phyloP scores from a whole-genome alignment of 2,113 vertebrate genomes.

The Vombatus ursinus region DNA sequence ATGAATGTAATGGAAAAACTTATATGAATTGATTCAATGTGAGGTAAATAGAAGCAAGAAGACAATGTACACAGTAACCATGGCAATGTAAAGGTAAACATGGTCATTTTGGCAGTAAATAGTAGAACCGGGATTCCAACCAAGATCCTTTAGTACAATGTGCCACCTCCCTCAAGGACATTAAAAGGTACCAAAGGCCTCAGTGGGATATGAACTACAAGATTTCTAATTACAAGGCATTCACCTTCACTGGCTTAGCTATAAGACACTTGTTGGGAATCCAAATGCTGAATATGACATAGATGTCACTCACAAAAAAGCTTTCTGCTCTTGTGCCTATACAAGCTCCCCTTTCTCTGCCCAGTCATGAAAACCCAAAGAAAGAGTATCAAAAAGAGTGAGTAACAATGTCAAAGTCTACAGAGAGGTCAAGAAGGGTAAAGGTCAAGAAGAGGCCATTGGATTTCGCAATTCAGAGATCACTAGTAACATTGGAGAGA shows the following conservation, averaged over 20 bases:
- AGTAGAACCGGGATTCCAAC: background rate
- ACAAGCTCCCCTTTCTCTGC: background rate
- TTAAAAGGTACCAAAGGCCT: background rate
- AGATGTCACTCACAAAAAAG: background rate
- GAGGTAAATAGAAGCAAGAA: background rate
- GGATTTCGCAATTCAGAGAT: background rate
- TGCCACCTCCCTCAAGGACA: background rate
- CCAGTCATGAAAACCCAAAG: background rate
- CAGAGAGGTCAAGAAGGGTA: background rate
- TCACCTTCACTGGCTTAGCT: background rate
- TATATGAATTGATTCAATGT: background rate
- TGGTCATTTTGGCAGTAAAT: background rate
- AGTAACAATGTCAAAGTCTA: too few relatives aligned
- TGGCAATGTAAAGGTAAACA: background rate
- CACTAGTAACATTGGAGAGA: background rate
- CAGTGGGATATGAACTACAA: background rate
- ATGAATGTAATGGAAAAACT: background rate
- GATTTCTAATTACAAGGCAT: background rate
- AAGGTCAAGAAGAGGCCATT: background rate
- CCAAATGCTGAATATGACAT: background rate
- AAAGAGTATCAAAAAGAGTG: background rate
- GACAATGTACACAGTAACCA: background rate
- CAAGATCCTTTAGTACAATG: background rate
- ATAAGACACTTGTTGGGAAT: background rate
- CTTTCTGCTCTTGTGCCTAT: background rate